Percentiles rank a stretch among this genome's conserved stretches.
Conservation (phyloP, 2,797 vertebrate species). For the Toxotes lorentzi region DNA sequence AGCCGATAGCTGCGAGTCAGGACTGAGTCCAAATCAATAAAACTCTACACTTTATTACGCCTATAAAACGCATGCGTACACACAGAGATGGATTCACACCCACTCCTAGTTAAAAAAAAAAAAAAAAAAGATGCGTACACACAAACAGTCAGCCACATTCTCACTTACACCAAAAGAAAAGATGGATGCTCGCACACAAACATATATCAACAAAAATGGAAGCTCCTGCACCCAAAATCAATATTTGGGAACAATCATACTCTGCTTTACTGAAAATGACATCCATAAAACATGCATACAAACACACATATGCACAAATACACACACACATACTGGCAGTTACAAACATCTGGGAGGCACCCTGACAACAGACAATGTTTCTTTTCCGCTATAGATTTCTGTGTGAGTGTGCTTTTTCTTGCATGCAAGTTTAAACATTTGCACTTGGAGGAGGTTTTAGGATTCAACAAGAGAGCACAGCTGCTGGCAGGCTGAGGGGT, state of each 20-base stretch:
- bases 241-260: neutral
- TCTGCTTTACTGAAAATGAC: neutral
- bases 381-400: slow-evolving; percentile 33
- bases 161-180: neutral
- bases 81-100: slow-evolving; percentile 32
- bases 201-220: neutral
- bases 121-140: neutral
- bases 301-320: slow-evolving; percentile 5
- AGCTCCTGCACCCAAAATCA: neutral
- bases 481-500: slow-evolving; percentile 17
- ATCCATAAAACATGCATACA: slow-evolving; percentile 20
- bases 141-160: neutral
- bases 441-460: slow-evolving; percentile 26
- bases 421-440: slow-evolving; percentile 25
- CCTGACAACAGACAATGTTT: slow-evolving; percentile 34
- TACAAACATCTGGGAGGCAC: slow-evolving; percentile 50
- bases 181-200: neutral
- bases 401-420: neutral
- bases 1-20: slow-evolving; percentile 63
- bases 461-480: slow-evolving; percentile 12
- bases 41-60: slow-evolving; percentile 59
- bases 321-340: neutral
- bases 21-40: slow-evolving; percentile 66
- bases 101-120: neutral
- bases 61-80: slow-evolving; percentile 57